A percentile compares a stretch with the other conserved stretches of the same genome.
Conservation (phyloP, 2,888 invertebrate species). For the Drosophila incognita region DNA sequence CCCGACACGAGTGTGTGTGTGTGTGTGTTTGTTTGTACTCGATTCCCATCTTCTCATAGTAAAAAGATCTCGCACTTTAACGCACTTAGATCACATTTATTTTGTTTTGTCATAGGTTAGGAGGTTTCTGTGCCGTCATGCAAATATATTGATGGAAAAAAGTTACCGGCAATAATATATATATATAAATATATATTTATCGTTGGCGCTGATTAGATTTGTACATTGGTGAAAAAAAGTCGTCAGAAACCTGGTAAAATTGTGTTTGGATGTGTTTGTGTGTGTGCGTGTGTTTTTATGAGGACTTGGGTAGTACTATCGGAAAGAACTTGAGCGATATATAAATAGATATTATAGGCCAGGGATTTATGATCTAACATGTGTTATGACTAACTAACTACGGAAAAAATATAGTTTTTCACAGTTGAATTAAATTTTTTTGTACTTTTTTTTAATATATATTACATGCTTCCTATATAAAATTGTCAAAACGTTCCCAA, state of each 20-base stretch:
- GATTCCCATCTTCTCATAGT: neutral
- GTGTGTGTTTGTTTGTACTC: neutral
- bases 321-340: conserved; percentile 32
- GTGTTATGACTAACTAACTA: conserved; percentile 42
- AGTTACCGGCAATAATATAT: conserved; percentile 2
- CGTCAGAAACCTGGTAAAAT: conserved; percentile 20
- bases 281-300: conserved; percentile 29
- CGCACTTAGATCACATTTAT: conserved; percentile 39
- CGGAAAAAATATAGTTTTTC: conserved; percentile 15
- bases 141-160: conserved; percentile 36
- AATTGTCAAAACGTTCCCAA: neutral
- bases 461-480: neutral
- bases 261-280: conserved; percentile 1
- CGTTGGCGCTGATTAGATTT: conserved; percentile 52
- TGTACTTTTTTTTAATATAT: neutral
- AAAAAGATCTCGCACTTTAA: conserved; percentile 17
- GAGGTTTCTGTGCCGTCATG: conserved; percentile 26
- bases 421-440: neutral
- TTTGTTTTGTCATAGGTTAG: conserved; percentile 11
- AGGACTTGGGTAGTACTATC: conserved; percentile 39
- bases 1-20: neutral
- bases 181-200: conserved; percentile 33
- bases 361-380: conserved; percentile 36
- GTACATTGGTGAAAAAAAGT: conserved; percentile 29
- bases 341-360: conserved; percentile 41